Evolutionary conservation across 2,888 invertebrate species (phyloP).

Genomic region (Noctua comes): DNA sequence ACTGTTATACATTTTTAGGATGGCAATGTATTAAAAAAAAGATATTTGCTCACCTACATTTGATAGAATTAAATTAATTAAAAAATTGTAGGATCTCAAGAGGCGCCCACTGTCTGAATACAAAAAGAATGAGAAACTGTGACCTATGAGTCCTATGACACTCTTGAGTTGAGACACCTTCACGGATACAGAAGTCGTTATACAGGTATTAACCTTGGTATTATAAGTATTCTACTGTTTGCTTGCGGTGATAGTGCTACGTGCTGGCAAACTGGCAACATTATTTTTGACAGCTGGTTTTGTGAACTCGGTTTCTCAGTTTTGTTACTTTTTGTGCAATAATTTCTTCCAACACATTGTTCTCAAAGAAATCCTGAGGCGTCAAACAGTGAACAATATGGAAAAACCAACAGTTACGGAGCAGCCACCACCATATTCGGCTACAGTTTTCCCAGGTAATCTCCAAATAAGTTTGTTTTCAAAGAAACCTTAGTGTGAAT

Average conservation of each 20-base stretch:
- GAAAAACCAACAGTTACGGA: constrained; percentile 84
- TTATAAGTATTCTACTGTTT: too few relatives aligned
- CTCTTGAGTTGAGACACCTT: background rate
- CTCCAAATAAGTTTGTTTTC: constrained; percentile 62
- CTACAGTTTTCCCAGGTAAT: constrained; percentile 81
- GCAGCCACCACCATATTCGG: constrained; percentile 90
- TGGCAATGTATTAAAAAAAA: background rate
- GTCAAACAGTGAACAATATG: constrained; percentile 72
- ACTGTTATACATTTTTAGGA: background rate
- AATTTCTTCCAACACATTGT: constrained; percentile 44
- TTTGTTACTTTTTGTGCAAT: constrained; percentile 61
- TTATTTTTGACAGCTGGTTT: constrained; percentile 51
- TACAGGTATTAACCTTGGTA: too few relatives aligned
- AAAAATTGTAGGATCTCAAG: background rate
- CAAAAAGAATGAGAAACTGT: background rate
- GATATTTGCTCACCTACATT: background rate
- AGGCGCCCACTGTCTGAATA: background rate
- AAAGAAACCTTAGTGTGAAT: constrained; percentile 70
- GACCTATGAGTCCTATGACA: too few relatives aligned
- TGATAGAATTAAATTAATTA: background rate
- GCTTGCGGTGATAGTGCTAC: background rate
- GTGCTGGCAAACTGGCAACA: constrained; percentile 57
- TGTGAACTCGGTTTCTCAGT: constrained; percentile 45
- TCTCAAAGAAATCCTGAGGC: constrained; percentile 43
- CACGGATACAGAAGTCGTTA: background rate